A percentile compares a stretch with the other conserved stretches of the same genome.
Conservation (phyloP, 2,888 invertebrate species). For the Cerastoderma edule region DNA sequence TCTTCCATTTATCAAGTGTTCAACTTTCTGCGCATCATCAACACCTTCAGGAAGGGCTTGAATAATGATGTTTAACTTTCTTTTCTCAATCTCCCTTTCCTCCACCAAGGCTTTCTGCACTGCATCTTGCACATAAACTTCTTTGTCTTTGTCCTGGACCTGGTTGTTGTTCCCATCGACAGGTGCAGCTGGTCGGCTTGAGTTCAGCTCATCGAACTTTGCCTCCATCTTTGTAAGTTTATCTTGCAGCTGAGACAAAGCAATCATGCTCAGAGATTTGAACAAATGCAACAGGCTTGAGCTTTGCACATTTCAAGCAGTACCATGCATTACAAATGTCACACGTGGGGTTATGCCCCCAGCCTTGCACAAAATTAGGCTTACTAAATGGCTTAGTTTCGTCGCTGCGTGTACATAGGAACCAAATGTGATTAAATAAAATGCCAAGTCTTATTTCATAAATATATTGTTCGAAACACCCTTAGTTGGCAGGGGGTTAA, state of each 20-base stretch:
- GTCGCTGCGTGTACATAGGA: too few species aligned
- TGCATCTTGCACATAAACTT: background rate
- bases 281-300: background rate
- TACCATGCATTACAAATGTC: background rate
- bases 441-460: too few species aligned
- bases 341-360: background rate
- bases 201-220: background rate
- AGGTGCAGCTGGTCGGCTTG: background rate
- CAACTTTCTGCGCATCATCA: too few species aligned
- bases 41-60: slow-evolving; percentile 5
- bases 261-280: background rate
- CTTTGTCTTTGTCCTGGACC: background rate
- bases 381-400: too few species aligned
- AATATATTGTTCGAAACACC: too few species aligned
- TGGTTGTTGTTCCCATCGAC: background rate
- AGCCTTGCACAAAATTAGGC: too few species aligned
- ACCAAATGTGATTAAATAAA: too few species aligned
- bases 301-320: background rate
- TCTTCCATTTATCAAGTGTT: too few species aligned
- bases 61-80: background rate
- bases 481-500: too few species aligned
- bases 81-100: background rate
- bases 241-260: background rate
- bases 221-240: background rate
- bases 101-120: background rate